Evolutionary conservation across 2,888 invertebrate species (phyloP).

Genomic region (Leucozona laternaria): DNA sequence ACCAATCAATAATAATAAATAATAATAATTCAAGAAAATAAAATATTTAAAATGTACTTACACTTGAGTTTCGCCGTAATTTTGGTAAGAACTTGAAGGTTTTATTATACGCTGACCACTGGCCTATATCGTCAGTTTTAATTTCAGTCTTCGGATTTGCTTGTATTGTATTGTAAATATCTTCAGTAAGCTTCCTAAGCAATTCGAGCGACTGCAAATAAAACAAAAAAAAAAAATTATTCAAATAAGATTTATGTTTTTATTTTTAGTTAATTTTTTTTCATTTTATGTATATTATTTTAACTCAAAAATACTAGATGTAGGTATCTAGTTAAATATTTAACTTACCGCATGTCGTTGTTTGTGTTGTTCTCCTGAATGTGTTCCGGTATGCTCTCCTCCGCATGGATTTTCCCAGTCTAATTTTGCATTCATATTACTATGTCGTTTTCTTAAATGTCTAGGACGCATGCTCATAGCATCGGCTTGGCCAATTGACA

Average conservation of each 20-base stretch:
- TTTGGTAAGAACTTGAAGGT: conserved; percentile 81
- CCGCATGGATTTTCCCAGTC: conserved; percentile 82
- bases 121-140: conserved; percentile 77
- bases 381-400: conserved; percentile 73
- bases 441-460: conserved; percentile 60
- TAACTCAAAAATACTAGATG: too few species aligned
- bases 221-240: neutral
- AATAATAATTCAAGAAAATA: too few species aligned
- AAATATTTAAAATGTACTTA: conserved; percentile 77
- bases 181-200: conserved; percentile 29
- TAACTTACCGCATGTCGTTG: conserved; percentile 48
- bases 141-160: conserved; percentile 67
- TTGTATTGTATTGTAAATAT: conserved; percentile 38
- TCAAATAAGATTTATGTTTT: neutral
- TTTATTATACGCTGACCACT: conserved; percentile 76
- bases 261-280: neutral
- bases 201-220: conserved; percentile 45
- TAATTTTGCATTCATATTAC: conserved; percentile 49
- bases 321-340: too few species aligned
- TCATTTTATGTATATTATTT: neutral
- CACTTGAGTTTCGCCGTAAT: conserved; percentile 77
- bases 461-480: conserved; percentile 73
- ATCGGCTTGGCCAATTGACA: conserved; percentile 76
- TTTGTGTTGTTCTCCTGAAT: conserved; percentile 7
- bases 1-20: neutral